Evolutionary conservation across 1,140 invertebrate genomes (phyloP), one percentile per base, ranked within the genome.

Genomic region (Scaptomyza hsui): DNA sequence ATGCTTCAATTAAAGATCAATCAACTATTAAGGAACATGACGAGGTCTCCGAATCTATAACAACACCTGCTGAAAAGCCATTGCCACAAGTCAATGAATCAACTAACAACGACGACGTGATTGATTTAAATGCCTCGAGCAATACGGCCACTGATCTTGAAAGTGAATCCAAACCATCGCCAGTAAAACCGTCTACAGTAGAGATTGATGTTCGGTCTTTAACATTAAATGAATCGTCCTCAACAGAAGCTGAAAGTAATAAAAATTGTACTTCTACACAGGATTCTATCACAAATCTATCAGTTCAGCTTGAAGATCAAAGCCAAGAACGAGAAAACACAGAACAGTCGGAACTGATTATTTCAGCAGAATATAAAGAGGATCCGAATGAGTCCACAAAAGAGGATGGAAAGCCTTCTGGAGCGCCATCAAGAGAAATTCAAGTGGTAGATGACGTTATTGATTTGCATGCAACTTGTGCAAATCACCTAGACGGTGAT

Each of bases 401-500:
- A 19, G n/a, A 1, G 7, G 6, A 24, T 15, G 52, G 13, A 24
- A 35, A 24, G 4, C 39, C 51, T 1, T 4, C 13, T 1, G 37
- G 24, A 41, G n/a, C 3, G 32, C 6, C 35, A n/a, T 1, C 2
- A 12, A 3, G 3, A 12, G 16, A 13, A 37, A 4, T 15, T 2
- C 12, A 13, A 48, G 2, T 7, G 10, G 7, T 1, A 12, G 19
- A 15, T 9, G 21, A n/a, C 1, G 4, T 26, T 15, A 56, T 45
- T 57, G 24, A 45, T n/a, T 24, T 44, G 13, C 41, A 57, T 57
- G 6, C 24, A 29, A 37, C 3, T 15, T 18, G 2, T 57, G 26
- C 18, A 1, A 35, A 7, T 53, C 10, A 21, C 12, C 13, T 24
- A 0, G 16, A 47, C 37, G n/a, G 12, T 37, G 42, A 16, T 32